Evolutionary conservation across 2,888 invertebrate genomes (phyloP), one percentile per base, ranked within the genome.

Genomic region (Schizaphis graminum): DNA sequence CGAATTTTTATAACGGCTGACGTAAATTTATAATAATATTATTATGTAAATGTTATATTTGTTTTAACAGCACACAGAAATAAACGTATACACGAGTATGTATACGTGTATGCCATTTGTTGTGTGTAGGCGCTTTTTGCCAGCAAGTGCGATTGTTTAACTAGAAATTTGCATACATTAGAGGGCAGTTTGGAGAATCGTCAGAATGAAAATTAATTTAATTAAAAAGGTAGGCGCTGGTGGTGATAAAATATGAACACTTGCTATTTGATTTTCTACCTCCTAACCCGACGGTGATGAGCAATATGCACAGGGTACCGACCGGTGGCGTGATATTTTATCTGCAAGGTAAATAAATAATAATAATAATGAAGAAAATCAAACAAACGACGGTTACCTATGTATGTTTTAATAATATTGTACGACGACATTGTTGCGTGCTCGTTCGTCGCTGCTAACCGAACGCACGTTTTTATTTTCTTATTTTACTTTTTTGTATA

Each of bases 11-110:
- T 91, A 26, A 41, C 61, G 86, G n/a, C 86, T 44, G 44, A 86
- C 86, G 47, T 47, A 61, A 92, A 92, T 85, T 56, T 85, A 16
- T 41, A n/a, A 53, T 41, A 41, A n/a, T 44, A 77, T 77, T 85
- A 87, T 61, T 87, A 87, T 92, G 92, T 87, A 92, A 92, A 92
- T 92, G 61, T 61, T 84, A 35, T 92, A 61, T 92, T 92, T 87
- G 86, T 87, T 92, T 88, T 92, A 77, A 53, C 67, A 41, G 92
- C 88, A 88, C n/a, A 90, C 77, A 77, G 35, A 77, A 77, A 77
- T 77, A 21, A 77, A 5, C 47, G 47, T 47, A 77, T 35, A 5
- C 10, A 21, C 16, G 61, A 44, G 56, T 21, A n/a, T 3, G 57
- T 26, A 28, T 26, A 35, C 26, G 35, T 8, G 77, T 77, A 77